phyloP scores from a whole-genome alignment of 2,113 vertebrate genomes.

The Scartelaos histophorus region DNA sequence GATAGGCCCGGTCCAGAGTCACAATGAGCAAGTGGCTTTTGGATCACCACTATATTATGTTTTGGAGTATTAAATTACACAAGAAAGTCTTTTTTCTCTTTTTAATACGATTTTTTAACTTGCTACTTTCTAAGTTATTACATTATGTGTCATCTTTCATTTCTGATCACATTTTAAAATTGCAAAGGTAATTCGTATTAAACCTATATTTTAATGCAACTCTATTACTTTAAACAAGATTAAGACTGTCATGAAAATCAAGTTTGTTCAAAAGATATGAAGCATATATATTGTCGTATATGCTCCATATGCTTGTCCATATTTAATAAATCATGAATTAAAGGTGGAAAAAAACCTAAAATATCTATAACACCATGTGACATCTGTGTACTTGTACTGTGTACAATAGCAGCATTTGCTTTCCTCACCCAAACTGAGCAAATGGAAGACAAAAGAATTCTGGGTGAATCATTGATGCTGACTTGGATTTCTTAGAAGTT shows the following conservation, averaged over 20 bases:
- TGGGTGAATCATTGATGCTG: background rate
- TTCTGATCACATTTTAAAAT: background rate
- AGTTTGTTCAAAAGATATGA: background rate
- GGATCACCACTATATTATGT: background rate
- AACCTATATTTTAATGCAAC: background rate
- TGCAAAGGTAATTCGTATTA: background rate
- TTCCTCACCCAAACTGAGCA: background rate
- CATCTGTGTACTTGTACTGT: background rate
- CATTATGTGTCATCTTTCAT: background rate
- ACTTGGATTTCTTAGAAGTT: slow-evolving; percentile 9
- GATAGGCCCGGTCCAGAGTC: slow-evolving; percentile 44
- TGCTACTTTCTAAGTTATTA: too few relatives aligned
- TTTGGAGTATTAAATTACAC: background rate
- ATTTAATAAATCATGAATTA: background rate
- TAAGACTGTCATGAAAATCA: background rate
- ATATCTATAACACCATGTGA: background rate
- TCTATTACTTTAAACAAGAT: background rate
- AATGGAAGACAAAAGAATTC: background rate
- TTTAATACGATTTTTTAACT: background rate
- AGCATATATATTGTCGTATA: background rate
- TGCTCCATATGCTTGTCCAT: background rate
- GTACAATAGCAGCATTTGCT: background rate
- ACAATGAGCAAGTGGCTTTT: background rate
- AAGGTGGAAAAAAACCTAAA: background rate
- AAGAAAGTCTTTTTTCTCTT: background rate